Evolutionary conservation across 2,797 vertebrate species (phyloP).

Genomic region (Nannoperca obscura): DNA sequence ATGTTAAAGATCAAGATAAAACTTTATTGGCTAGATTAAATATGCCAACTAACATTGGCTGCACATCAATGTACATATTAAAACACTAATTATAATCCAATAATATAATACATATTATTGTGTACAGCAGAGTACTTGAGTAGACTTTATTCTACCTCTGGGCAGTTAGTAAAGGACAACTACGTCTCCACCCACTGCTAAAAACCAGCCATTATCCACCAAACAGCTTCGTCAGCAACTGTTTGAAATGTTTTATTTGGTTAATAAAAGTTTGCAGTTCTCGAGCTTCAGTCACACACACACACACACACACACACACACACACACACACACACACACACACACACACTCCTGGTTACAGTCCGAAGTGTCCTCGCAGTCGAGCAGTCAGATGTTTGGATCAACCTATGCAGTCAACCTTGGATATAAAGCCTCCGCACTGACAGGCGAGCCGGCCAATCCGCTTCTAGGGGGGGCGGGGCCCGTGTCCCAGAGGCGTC

Average conservation of each 20-base stretch:
- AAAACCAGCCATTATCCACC: neutral
- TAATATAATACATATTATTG: no score
- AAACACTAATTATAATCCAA: no score
- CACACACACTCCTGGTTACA: neutral
- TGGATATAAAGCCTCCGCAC: slow-evolving; percentile 56
- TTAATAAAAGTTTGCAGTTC: no score
- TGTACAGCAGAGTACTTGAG: neutral
- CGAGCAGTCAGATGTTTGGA: slow-evolving; percentile 43
- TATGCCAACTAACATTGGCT: no score
- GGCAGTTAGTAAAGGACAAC: neutral
- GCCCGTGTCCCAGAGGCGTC: slow-evolving; percentile 22
- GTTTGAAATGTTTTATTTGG: neutral
- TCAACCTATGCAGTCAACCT: slow-evolving; percentile 67
- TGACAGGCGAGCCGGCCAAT: slow-evolving; percentile 77
- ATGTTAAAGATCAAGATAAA: no score
- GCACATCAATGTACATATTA: no score
- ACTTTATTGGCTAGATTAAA: no score
- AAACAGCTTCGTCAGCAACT: neutral
- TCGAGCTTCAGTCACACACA: neutral
- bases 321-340: no score
- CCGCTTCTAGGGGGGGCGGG: slow-evolving; percentile 58
- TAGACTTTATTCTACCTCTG: neutral
- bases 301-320: no score
- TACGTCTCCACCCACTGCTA: neutral
- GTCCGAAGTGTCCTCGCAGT: slow-evolving; percentile 28